phyloP scores from a whole-genome alignment of 2,888 invertebrate genomes.

The Leptogaster cylindrica region DNA sequence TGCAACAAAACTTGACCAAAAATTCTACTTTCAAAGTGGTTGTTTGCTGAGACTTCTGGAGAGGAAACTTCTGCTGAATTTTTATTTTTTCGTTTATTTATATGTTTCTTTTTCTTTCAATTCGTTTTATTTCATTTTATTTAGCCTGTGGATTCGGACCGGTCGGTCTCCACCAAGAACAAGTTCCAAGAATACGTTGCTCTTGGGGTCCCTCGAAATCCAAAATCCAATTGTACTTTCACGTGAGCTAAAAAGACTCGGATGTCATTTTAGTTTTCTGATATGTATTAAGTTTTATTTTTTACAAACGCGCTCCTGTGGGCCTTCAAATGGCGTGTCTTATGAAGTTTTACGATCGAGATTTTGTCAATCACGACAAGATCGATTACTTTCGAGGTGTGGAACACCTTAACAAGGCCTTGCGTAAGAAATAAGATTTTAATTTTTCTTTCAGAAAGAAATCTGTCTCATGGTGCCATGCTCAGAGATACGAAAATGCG shows the following conservation, averaged over 20 bases:
- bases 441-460: constrained; percentile 1
- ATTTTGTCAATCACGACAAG: constrained; percentile 14
- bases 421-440: constrained; percentile 9
- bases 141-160: not conserved
- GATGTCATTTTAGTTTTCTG: too few relatives aligned
- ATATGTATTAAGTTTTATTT: too few relatives aligned
- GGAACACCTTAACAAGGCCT: constrained; percentile 4
- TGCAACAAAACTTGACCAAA: not conserved
- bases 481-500: not conserved
- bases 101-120: not conserved
- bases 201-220: too few relatives aligned
- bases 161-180: not conserved
- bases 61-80: too few relatives aligned
- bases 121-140: not conserved
- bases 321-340: not conserved
- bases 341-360: constrained; percentile 4
- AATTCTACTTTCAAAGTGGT: not conserved
- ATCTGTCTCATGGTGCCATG: constrained; percentile 5
- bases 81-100: too few relatives aligned
- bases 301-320: not conserved
- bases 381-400: constrained; percentile 6
- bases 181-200: too few relatives aligned
- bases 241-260: too few relatives aligned
- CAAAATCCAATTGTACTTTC: not conserved
- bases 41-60: not conserved